Evolutionary conservation across 2,888 invertebrate species (phyloP).

Genomic region (Scrobipalpa atriplicella): DNA sequence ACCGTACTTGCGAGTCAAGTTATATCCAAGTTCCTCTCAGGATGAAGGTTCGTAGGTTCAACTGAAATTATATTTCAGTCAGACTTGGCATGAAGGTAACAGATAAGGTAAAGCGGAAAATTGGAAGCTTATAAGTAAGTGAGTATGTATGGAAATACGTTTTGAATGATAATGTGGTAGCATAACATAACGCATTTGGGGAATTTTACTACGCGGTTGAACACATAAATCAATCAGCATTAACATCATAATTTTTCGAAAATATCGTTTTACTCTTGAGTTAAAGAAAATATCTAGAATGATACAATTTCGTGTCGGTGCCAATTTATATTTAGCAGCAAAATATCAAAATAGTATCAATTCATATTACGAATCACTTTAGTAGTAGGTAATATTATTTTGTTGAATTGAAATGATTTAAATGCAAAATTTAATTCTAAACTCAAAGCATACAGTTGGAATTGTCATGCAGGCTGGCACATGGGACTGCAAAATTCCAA

Average conservation of each 20-base stretch:
- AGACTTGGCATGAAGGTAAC: neutral
- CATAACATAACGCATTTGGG: too few relatives aligned
- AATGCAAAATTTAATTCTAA: neutral
- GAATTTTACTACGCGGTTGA: too few relatives aligned
- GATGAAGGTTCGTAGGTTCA: neutral
- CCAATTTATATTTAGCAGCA: too few relatives aligned
- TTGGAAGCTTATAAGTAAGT: neutral
- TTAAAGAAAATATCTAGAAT: too few relatives aligned
- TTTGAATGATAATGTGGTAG: too few relatives aligned
- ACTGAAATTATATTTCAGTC: neutral
- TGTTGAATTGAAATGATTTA: neutral
- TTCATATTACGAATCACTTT: too few relatives aligned
- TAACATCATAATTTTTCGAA: too few relatives aligned
- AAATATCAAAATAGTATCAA: too few relatives aligned
- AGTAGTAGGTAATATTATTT: too few relatives aligned
- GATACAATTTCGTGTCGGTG: too few relatives aligned
- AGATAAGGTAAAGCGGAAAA: neutral
- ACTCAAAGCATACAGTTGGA: neutral
- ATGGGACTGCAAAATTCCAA: conserved; percentile 6
- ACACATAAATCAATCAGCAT: too few relatives aligned
- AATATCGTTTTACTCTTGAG: too few relatives aligned
- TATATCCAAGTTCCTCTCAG: neutral
- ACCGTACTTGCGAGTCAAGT: neutral
- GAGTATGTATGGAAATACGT: neutral
- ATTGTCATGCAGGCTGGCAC: neutral